phyloP scores from a whole-genome alignment of 2,888 invertebrate species.

The Meloe dianella region DNA sequence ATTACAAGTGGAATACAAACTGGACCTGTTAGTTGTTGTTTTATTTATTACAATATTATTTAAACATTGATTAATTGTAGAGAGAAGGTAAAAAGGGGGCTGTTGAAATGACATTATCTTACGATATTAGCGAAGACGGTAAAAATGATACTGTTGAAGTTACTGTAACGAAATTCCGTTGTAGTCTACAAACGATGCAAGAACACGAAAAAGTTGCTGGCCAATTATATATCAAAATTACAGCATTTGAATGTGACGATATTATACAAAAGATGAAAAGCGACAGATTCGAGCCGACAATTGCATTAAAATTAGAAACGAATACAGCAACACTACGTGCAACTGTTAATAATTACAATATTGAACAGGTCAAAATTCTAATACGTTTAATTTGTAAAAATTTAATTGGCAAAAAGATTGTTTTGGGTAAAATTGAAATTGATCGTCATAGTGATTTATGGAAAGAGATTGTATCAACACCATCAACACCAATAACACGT shows the following conservation, averaged over 20 bases:
- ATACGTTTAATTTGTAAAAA: constrained; percentile 71
- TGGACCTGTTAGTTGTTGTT: constrained; percentile 57
- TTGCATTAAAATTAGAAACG: constrained; percentile 77
- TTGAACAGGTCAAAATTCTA: constrained; percentile 69
- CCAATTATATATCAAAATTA: constrained; percentile 78
- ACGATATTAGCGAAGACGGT: constrained; percentile 71
- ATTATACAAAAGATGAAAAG: constrained; percentile 69
- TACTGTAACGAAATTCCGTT: constrained; percentile 68
- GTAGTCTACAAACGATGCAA: constrained; percentile 75
- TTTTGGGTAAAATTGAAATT: constrained; percentile 70
- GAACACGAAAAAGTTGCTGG: constrained; percentile 73
- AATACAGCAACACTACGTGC: constrained; percentile 69
- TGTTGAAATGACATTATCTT: constrained; percentile 69
- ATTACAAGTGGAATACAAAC: constrained; percentile 68
- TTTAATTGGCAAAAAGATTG: constrained; percentile 71
- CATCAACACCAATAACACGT: constrained; percentile 65
- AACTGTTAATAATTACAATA: constrained; percentile 67
- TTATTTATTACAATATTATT: not conserved
- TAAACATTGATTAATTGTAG: constrained; percentile 56
- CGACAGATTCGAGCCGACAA: constrained; percentile 74
- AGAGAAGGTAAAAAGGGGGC: constrained; percentile 73
- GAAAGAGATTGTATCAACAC: constrained; percentile 66
- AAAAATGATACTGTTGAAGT: constrained; percentile 68
- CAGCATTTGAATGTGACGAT: constrained; percentile 70
- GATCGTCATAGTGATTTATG: constrained; percentile 70